phyloP scores from a whole-genome alignment of 2,888 invertebrate species.

The Gandaritis pyraliata region DNA sequence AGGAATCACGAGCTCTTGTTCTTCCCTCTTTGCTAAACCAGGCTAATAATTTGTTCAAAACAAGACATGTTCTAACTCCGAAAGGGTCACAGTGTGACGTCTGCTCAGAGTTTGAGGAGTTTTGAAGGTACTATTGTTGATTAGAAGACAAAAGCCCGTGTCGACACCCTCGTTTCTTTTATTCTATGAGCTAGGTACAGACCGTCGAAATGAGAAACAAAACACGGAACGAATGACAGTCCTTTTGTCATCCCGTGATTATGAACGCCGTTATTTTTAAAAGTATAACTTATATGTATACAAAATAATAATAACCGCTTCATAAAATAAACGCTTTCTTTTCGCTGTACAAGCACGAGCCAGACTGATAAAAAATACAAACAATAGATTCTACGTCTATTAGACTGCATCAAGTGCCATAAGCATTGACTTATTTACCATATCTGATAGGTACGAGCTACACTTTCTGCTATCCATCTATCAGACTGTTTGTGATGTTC shows the following conservation, averaged over 20 bases:
- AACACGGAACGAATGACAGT: conserved; percentile 69
- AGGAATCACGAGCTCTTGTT: conserved; percentile 79
- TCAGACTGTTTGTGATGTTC: too few relatives aligned
- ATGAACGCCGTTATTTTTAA: conserved; percentile 74
- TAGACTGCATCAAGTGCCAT: background rate
- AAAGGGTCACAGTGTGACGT: conserved; percentile 79
- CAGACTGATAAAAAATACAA: conserved; percentile 22
- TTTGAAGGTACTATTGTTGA: conserved; percentile 70
- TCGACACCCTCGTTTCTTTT: conserved; percentile 81
- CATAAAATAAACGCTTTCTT: conserved; percentile 26
- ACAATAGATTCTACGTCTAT: conserved; percentile 14
- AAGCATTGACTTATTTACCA: too few relatives aligned
- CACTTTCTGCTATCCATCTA: too few relatives aligned
- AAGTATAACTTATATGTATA: conserved; percentile 47
- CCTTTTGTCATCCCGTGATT: conserved; percentile 66
- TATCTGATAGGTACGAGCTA: too few relatives aligned
- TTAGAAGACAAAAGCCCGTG: conserved; percentile 77
- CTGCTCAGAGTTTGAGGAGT: conserved; percentile 41
- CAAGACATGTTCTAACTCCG: conserved; percentile 65
- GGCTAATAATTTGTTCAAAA: conserved; percentile 82
- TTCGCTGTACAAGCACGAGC: conserved; percentile 24
- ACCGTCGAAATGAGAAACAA: conserved; percentile 67
- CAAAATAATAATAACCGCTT: conserved; percentile 34
- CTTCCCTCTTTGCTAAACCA: conserved; percentile 77
- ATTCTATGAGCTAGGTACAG: conserved; percentile 68